Conservation (phyloP, 2,797 vertebrate species). For the Gymnopithys bicolor region DNA sequence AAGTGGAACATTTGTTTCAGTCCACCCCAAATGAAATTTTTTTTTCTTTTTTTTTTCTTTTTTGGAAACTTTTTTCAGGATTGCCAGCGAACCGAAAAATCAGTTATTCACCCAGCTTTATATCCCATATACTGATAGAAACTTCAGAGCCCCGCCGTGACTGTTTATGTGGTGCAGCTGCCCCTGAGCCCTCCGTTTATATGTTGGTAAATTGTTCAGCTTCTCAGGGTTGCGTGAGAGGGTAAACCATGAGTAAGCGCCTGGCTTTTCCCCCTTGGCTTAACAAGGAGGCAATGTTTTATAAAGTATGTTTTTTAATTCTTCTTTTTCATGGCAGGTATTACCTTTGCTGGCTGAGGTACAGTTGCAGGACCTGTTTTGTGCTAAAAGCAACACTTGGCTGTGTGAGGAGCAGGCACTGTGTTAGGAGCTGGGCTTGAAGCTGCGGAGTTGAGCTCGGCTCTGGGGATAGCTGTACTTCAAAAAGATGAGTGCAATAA, state of each 20-base stretch:
- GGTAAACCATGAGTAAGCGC: neutral
- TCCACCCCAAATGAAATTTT: neutral
- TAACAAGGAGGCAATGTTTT: neutral
- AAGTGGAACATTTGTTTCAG: neutral
- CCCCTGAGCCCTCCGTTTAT: neutral
- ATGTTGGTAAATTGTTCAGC: neutral
- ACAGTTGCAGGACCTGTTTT: neutral
- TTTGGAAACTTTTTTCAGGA: neutral
- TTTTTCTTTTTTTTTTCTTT: neutral
- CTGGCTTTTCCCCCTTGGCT: neutral
- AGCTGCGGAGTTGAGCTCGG: neutral
- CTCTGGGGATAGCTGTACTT: neutral
- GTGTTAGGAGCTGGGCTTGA: neutral
- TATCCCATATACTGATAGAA: neutral
- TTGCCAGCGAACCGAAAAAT: conserved; percentile 36
- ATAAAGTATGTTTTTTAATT: neutral
- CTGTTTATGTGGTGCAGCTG: conserved; percentile 30
- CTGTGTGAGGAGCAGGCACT: neutral
- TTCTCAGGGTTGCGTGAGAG: neutral
- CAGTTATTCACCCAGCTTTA: conserved; percentile 51
- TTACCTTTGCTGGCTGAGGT: neutral
- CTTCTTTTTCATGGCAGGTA: neutral
- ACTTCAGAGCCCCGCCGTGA: neutral
- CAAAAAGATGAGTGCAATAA: neutral
- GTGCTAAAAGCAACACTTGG: accelerated